Base-by-base conservation (phyloP, 2,113 vertebrate genomes). In the Agapornis roseicollis region DNA sequence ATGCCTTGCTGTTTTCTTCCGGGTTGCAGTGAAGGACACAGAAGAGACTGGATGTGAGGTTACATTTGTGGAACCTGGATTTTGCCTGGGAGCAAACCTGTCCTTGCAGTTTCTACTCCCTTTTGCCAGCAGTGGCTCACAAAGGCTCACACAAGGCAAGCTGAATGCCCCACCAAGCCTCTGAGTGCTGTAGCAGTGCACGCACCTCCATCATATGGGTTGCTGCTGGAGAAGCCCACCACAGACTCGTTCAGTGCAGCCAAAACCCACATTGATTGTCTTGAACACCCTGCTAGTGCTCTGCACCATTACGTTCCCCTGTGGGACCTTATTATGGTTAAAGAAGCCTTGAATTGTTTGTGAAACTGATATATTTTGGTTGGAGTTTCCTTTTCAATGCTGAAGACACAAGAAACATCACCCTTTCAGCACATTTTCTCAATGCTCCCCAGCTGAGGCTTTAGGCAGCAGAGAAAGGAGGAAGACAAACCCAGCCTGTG, bases 341-440 rank as follows among this genome's bases (percentile, higher is more conserved):
- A 87, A 84, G 22, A 49, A 82, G 11, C 52, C 10, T 80, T 28
- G 31, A 68, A 33, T 37, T 29, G 42, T 61, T 70, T 31, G 27
- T n/a, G 35, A 77, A 78, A 20, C 37, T 31, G 55, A 49, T 7
- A 63, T 12, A 58, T 61, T 33, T 35, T 5, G 7, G 50, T 11
- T 5, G 14, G 25, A 72, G 2, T 58, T 87, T 93, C 35, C 37
- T 93, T 60, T 63, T 25, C 74, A 44, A 3, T 0, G 0, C 46
- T 46, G 50, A 47, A 63, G 33, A 29, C 2, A 0, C 17, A 3
- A 39, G 39, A 19, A 25, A 20, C 19, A 33, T 68, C 46, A 31
- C 53, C 83, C 91, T 68, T 61, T 65, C 86, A 22, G 76, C 71
- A 70, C 91, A 85, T 55, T 79, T 84, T 47, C 77, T 52, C 53